Conservation (phyloP, 2,113 vertebrate genomes). For the Python bivittatus region DNA sequence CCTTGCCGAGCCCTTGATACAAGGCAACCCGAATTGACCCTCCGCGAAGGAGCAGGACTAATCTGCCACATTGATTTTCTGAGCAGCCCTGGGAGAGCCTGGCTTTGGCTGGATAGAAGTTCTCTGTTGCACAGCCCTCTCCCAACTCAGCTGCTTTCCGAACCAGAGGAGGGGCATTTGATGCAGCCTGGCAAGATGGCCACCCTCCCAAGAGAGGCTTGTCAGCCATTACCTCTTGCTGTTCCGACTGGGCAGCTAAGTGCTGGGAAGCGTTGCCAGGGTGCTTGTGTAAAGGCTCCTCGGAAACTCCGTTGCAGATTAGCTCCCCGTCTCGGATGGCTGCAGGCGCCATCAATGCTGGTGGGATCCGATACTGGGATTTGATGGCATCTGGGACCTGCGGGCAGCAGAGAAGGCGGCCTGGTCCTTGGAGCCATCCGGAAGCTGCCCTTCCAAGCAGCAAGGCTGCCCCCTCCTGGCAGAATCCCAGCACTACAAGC, state of each 20-base stretch:
- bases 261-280: constrained; percentile 80
- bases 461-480: constrained; percentile 1
- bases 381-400: constrained; percentile 98
- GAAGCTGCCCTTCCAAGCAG: neutral
- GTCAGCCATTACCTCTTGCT: constrained; percentile 88
- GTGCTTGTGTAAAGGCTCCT: constrained; percentile 79
- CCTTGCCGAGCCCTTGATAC: too few species aligned
- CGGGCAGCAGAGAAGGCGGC: neutral
- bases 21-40: too few species aligned
- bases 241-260: constrained; percentile 89
- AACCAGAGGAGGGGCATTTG: neutral
- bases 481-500: neutral
- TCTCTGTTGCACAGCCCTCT: neutral
- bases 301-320: constrained; percentile 87
- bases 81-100: neutral
- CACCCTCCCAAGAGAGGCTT: constrained; percentile 35
- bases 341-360: constrained; percentile 84
- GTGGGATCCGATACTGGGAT: constrained; percentile 92
- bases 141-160: neutral
- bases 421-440: too few species aligned
- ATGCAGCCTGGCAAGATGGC: too few species aligned
- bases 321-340: constrained; percentile 91
- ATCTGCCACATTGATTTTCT: neutral
- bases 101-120: neutral
- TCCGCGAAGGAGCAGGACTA: neutral